Percentiles rank a stretch among this genome's conserved stretches.
Conservation (phyloP, 2,797 vertebrate genomes). For the Ambastaia sidthimunki region DNA sequence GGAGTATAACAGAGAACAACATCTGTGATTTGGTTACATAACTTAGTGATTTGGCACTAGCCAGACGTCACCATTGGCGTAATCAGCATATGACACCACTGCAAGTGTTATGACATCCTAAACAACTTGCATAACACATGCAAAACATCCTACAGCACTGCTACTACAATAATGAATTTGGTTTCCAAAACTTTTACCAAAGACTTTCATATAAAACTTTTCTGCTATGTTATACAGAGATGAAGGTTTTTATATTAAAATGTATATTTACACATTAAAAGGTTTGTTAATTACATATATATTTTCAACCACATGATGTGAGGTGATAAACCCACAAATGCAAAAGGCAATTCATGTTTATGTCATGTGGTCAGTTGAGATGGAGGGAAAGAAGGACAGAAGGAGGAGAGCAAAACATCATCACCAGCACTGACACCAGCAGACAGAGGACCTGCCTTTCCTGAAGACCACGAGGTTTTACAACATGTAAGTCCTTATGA, state of each 20-base stretch:
- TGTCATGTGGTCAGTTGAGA: slow-evolving; percentile 16
- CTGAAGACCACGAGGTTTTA: background rate
- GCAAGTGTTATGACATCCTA: background rate
- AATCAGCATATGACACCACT: background rate
- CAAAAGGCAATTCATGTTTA: background rate
- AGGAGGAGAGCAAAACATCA: background rate
- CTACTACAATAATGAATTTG: too few species aligned
- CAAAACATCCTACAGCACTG: background rate
- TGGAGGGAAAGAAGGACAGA: background rate
- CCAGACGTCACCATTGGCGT: background rate
- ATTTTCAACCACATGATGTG: too few species aligned
- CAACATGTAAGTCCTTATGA: background rate
- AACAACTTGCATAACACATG: background rate
- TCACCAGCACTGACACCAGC: background rate
- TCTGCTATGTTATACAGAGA: too few species aligned
- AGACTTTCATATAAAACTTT: too few species aligned
- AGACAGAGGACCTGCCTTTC: background rate
- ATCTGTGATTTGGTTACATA: background rate
- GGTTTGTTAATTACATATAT: too few species aligned
- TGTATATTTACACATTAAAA: too few species aligned
- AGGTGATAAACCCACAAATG: too few species aligned
- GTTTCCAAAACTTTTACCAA: too few species aligned
- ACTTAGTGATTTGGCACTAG: background rate
- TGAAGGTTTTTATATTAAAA: too few species aligned
- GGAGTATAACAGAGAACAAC: background rate